These are phyloP conservation scores for Oostethus manadensis DNA, from an alignment of 2,113 vertebrate genomes.

Conservation along the genomic window DNA sequence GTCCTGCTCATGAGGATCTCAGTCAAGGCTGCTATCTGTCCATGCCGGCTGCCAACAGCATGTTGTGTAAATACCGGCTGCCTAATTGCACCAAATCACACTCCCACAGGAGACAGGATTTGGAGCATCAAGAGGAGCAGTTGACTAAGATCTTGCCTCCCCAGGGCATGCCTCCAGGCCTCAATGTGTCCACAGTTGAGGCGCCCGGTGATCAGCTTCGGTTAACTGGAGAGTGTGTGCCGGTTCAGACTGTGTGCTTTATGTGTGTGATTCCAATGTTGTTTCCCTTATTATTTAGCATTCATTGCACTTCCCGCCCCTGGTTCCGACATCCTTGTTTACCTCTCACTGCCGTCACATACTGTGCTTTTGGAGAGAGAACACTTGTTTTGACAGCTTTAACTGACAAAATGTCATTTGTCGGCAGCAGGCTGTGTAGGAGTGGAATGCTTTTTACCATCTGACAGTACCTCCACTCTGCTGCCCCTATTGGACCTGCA, in stretches of 20 bases:
- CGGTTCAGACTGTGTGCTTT: not conserved
- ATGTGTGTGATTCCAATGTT: too few relatives aligned
- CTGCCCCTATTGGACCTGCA: not conserved
- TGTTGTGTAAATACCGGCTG: constrained; percentile 30
- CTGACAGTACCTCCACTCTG: constrained; percentile 5
- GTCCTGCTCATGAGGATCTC: constrained; percentile 19
- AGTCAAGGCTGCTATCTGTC: constrained; percentile 15
- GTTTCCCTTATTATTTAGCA: not conserved
- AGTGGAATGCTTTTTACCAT: constrained; percentile 25
- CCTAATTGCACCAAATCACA: constrained; percentile 26
- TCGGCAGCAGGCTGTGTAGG: constrained; percentile 30
- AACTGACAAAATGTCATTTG: constrained; percentile 55
- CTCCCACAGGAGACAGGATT: constrained; percentile 19
- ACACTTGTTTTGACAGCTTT: constrained; percentile 62
- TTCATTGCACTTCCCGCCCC: constrained; percentile 9
- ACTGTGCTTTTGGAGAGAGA: constrained; percentile 41
- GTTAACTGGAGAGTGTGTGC: constrained; percentile 1
- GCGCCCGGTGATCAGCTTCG: constrained; percentile 47
- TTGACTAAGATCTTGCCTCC: constrained; percentile 35
- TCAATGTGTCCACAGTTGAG: constrained; percentile 50
- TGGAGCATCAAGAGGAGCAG: constrained; percentile 33
- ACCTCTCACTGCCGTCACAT: constrained; percentile 27
- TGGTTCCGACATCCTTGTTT: constrained; percentile 8
- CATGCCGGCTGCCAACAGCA: constrained; percentile 13
- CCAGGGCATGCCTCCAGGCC: constrained; percentile 47